These are phyloP conservation scores for Calameuta idolon DNA, from an alignment of 2,888 invertebrate genomes.

Conservation along the genomic window DNA sequence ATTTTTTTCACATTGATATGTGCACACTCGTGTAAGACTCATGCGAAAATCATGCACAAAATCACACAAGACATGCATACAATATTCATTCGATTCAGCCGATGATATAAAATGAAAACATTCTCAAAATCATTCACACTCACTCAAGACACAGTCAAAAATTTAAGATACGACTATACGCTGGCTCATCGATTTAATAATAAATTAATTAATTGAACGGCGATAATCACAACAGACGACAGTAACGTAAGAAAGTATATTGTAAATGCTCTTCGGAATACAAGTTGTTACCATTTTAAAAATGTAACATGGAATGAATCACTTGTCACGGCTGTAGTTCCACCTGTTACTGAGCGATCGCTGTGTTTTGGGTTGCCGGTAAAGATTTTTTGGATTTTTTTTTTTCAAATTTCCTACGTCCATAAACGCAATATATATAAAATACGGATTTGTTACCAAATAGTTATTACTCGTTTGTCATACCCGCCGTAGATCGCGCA, in stretches of 20 bases:
- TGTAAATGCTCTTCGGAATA: conserved; percentile 38
- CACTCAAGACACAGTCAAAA: background rate
- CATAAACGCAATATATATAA: background rate
- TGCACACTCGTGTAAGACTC: background rate
- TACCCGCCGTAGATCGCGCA: conserved; percentile 8
- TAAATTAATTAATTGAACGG: background rate
- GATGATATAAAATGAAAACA: background rate
- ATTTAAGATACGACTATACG: background rate
- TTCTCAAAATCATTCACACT: background rate
- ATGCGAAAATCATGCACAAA: background rate
- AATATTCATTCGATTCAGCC: background rate
- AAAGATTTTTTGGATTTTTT: background rate
- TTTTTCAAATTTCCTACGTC: background rate
- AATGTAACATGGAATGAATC: conserved; percentile 37
- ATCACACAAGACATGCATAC: background rate
- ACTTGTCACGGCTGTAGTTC: conserved; percentile 27
- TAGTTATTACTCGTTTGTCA: background rate
- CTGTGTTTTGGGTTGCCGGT: background rate
- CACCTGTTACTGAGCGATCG: conserved; percentile 21
- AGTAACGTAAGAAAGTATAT: conserved; percentile 21
- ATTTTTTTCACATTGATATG: background rate
- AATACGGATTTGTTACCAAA: background rate
- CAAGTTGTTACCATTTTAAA: conserved; percentile 22
- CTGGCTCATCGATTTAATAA: background rate
- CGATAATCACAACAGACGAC: conserved; percentile 4